Conservation (phyloP, 2,113 vertebrate species). For the Psilopsiagon aymara region DNA sequence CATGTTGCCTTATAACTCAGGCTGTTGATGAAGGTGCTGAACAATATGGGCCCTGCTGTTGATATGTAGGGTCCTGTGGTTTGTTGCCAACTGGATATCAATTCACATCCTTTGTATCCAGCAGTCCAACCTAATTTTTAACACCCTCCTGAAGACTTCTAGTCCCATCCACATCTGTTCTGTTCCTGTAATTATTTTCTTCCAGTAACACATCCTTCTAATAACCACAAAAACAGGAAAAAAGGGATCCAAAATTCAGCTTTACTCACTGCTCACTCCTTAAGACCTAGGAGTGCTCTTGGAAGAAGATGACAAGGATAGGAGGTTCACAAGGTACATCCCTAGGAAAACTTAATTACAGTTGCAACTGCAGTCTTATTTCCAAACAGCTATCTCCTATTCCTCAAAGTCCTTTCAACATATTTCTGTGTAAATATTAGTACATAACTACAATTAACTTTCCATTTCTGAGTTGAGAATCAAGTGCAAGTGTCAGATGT, state of each 20-base stretch:
- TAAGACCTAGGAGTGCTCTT: background rate
- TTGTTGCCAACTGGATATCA: background rate
- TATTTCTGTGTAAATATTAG: background rate
- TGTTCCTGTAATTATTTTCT: background rate
- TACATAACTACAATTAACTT: background rate
- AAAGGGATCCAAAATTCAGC: background rate
- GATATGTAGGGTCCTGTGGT: background rate
- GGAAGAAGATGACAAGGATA: background rate
- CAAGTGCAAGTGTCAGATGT: background rate
- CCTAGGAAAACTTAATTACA: background rate
- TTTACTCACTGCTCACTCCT: background rate
- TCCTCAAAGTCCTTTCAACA: background rate
- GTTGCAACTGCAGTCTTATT: background rate
- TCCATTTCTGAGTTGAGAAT: background rate
- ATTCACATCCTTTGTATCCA: background rate
- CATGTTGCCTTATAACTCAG: fast-evolving
- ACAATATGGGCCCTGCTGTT: fast-evolving
- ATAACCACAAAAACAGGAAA: background rate
- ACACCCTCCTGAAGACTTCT: background rate
- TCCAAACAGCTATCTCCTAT: fast-evolving
- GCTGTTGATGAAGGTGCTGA: background rate
- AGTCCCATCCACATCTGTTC: background rate
- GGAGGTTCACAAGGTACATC: background rate
- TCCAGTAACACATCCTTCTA: background rate
- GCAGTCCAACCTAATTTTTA: background rate